These are phyloP conservation scores for Pocillopora damicornis DNA, from an alignment of 64 coral and sea anemone species.

Conservation along the genomic window DNA sequence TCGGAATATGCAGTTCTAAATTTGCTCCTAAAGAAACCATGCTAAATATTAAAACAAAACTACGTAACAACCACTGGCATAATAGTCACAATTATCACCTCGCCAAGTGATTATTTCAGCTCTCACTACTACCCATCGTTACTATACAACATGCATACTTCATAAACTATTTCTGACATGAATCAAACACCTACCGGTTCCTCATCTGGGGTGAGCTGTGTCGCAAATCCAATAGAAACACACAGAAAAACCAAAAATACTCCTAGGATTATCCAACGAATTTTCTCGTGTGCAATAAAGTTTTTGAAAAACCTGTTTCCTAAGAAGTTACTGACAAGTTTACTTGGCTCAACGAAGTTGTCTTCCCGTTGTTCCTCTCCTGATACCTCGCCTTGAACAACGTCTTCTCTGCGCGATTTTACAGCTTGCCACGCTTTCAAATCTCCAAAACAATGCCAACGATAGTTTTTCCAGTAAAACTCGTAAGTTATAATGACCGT, in stretches of 20 bases:
- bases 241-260: constrained; percentile 60
- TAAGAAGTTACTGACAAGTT: constrained; percentile 56
- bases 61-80: not conserved
- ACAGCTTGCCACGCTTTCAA: constrained; percentile 46
- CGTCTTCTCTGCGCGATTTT: constrained; percentile 29
- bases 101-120: not conserved
- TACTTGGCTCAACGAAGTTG: constrained; percentile 70
- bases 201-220: constrained; percentile 71
- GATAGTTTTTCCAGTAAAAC: constrained; percentile 61
- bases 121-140: not conserved
- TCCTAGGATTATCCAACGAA: constrained; percentile 82
- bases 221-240: constrained; percentile 76
- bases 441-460: constrained; percentile 53
- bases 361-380: constrained; percentile 41
- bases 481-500: constrained; percentile 90
- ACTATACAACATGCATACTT: not conserved
- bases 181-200: constrained; percentile 61
- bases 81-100: not conserved
- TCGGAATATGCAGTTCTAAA: not conserved
- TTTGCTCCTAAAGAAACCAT: not conserved
- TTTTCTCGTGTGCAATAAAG: constrained; percentile 69
- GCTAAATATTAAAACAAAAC: not conserved
- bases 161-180: not conserved
- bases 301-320: constrained; percentile 59
- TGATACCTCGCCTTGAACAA: not conserved